Base-by-base conservation (phyloP, 2,797 vertebrate species). In the Hypotaenidia okinawae region DNA sequence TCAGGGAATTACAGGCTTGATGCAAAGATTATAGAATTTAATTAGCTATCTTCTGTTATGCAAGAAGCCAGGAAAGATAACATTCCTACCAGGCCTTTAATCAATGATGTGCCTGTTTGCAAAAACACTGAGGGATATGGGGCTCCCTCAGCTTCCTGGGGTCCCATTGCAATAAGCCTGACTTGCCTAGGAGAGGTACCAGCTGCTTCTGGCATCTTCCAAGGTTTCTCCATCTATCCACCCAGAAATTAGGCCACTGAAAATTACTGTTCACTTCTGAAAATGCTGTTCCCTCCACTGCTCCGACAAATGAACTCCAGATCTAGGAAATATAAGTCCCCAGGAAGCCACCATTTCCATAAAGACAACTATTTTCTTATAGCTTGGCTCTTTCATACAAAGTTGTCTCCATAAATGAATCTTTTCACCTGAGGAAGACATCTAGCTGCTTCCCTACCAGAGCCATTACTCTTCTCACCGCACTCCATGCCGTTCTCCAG, bases 1-100 rank as follows among this genome's bases (percentile, higher is more conserved):
- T 78, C 79, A 87, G 69, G 32, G 84, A 94, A 78, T 87, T 94
- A 91, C 66, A 95, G 87, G 84, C 73, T 94, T 88, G 89, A 91
- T 93, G 51, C 16, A 83, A 86, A 95, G 91, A 91, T 86, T 75
- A 84, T 91, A 59, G 52, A 90, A 86, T 89, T 81, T 92, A 89
- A 96, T 96, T 94, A 92, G 78, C 76, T 62, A 32, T 24, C 51
- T 19, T 89, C 72, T 80, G 51, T 97, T 92, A 81, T 49, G 84
- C 87, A 95, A 94, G 84, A 89, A 69, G 69, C 76, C 35, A 11
- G 55, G 76, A 66, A 72, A 92, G 95, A 94, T 95, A 93, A 84
- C 74, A 86, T 73, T 92, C 76, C 91, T 92, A n/a, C 22, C 62
- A 78, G 76, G 45, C 25, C 93, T 95, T 91, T 94, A 94, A 84